Conservation (phyloP, 2,113 vertebrate species). For the Ceyx cyanopectus region DNA sequence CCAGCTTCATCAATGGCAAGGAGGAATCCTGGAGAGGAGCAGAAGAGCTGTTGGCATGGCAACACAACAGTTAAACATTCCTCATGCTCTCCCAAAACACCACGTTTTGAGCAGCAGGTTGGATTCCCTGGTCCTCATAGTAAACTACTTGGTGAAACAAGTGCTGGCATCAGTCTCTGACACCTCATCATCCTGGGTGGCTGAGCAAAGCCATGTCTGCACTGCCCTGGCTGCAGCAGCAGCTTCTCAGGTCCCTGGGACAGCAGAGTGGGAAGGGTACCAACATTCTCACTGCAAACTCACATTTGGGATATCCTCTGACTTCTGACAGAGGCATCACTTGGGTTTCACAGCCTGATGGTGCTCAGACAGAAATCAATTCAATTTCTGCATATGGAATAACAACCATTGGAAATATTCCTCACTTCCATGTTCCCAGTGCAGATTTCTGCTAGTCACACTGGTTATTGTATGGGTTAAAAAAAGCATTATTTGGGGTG, state of each 20-base stretch:
- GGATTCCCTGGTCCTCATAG: constrained; percentile 12
- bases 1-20: neutral
- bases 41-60: constrained; percentile 34
- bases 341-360: neutral
- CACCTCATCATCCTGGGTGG: neutral
- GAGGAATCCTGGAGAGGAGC: constrained; percentile 10
- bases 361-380: neutral
- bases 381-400: neutral
- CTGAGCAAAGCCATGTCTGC: neutral
- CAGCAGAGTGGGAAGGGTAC: neutral
- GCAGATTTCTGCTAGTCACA: neutral
- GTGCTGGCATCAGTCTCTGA: constrained; percentile 3
- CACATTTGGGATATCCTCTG: neutral
- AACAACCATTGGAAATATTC: neutral
- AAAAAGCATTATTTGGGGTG: neutral
- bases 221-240: neutral
- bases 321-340: neutral
- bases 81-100: constrained; percentile 10
- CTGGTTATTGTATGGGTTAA: neutral
- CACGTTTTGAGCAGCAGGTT: constrained; percentile 46
- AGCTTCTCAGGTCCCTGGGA: constrained; percentile 9
- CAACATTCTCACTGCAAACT: neutral
- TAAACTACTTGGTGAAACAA: constrained; percentile 19
- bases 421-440: neutral
- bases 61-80: constrained; percentile 51